phyloP scores from a whole-genome alignment of 2,888 invertebrate genomes.

The Stenodema calcarata region DNA sequence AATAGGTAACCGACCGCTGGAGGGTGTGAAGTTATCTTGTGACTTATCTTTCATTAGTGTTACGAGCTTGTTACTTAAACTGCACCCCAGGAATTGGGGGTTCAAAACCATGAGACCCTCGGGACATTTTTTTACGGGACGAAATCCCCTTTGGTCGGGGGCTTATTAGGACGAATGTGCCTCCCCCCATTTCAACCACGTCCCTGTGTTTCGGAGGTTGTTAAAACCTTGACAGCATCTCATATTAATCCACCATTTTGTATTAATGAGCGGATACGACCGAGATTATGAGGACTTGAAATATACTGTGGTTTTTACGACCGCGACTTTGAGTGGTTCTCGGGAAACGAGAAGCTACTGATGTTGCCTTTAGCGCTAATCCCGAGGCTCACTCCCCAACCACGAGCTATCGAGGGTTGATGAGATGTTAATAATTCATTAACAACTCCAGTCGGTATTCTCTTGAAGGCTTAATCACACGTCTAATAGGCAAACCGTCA shows the following conservation, averaged over 20 bases:
- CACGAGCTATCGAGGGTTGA: background rate
- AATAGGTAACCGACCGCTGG: background rate
- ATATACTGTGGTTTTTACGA: background rate
- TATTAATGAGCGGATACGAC: background rate
- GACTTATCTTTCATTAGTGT: background rate
- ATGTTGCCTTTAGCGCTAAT: background rate
- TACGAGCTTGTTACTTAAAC: background rate
- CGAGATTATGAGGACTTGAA: background rate
- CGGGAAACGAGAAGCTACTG: background rate
- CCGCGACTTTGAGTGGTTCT: background rate
- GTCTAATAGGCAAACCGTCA: no score
- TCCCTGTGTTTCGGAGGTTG: background rate
- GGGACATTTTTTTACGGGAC: background rate
- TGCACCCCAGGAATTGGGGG: background rate
- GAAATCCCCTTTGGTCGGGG: background rate
- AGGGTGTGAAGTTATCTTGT: background rate
- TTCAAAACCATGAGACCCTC: background rate
- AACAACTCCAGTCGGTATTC: no score
- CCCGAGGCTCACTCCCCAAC: background rate
- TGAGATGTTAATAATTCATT: background rate
- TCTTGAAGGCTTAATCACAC: no score
- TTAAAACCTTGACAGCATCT: background rate
- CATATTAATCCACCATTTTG: constrained; percentile 20
- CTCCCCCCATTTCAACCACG: background rate
- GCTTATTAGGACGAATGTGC: background rate